Evolutionary conservation across 2,113 vertebrate species (phyloP), one percentile per base, ranked within the genome.

Genomic region (Microtus oregoni): DNA sequence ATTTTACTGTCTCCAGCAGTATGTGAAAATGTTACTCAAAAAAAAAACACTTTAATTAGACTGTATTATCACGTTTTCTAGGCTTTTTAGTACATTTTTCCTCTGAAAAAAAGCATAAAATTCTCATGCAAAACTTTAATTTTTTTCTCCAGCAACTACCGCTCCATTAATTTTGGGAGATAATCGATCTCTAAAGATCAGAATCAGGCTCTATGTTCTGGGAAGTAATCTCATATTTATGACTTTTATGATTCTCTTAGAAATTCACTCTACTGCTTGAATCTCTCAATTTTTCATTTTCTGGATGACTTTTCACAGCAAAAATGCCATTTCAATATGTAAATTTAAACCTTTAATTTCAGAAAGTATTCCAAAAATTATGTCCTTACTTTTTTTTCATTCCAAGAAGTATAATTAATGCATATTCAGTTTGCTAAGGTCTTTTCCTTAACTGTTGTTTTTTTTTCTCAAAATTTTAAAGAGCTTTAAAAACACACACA

Each of bases 271-370:
- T 41, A 52, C 30, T 78, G n/a, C 75, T 73, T 73, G n/a, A 44
- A 89, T 78, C 38, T 92, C 30, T 73, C 90, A 81, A 8, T 79
- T 92, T 90, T 86, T 61, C 78, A 44, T 81, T 44, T 81, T 90
- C 55, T 86, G 47, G 38, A 68, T 50, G n/a, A 65, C 32, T 90
- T 86, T 86, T 79, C n/a, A 75, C 52, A 94, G 44, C 19, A 91
- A 86, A 91, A 78, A 78, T 75, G 73, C 41, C 55, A 94, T 86
- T 86, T 86, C 13, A 79, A 86, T 86, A 92, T 90, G 47, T 58
- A 90, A 92, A 96, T 90, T 92, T n/a, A 94, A 90, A 86, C 44
- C 19, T 75, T 90, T 81, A 90, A 75, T 90, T 96, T 96, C 38
- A 94, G n/a, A 86, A 90, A 72, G 52, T 47, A 90, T 58, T 38